phyloP scores from a whole-genome alignment of 2,888 invertebrate genomes.

The Drosophila borealis region DNA sequence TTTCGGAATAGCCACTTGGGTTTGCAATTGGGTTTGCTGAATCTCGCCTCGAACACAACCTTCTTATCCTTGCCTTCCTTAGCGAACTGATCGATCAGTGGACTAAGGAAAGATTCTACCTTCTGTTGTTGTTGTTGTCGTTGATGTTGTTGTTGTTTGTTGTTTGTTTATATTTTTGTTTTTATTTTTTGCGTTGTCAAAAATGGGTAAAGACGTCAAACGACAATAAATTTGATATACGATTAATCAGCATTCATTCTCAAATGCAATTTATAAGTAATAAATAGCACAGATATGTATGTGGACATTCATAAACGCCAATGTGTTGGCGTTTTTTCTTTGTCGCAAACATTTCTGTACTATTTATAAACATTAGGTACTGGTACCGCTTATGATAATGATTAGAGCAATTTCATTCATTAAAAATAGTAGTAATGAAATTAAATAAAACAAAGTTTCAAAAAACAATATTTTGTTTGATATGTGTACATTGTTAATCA shows the following conservation, averaged over 20 bases:
- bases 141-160: constrained; percentile 2
- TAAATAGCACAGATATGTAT: constrained; percentile 27
- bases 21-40: constrained; percentile 97
- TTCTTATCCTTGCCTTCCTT: constrained; percentile 98
- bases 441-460: constrained; percentile 9
- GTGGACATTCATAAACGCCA: constrained; percentile 1
- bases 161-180: constrained; percentile 1
- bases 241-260: constrained; percentile 43
- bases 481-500: neutral
- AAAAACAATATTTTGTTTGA: constrained; percentile 28
- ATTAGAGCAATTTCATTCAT: constrained; percentile 2
- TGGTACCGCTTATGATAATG: constrained; percentile 9
- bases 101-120: constrained; percentile 97
- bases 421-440: constrained; percentile 1
- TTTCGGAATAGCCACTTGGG: constrained; percentile 96
- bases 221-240: constrained; percentile 66
- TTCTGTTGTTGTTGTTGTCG: constrained; percentile 87
- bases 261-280: constrained; percentile 14
- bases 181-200: constrained; percentile 81
- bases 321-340: neutral
- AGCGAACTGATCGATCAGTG: constrained; percentile 96
- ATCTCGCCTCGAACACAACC: constrained; percentile 96
- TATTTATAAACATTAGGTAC: constrained; percentile 12
- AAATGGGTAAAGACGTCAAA: constrained; percentile 84
- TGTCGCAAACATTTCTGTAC: constrained; percentile 10